These are phyloP conservation scores for Gonocerus acuteangulatus DNA, from an alignment of 2,888 invertebrate species.

Conservation along the genomic window DNA sequence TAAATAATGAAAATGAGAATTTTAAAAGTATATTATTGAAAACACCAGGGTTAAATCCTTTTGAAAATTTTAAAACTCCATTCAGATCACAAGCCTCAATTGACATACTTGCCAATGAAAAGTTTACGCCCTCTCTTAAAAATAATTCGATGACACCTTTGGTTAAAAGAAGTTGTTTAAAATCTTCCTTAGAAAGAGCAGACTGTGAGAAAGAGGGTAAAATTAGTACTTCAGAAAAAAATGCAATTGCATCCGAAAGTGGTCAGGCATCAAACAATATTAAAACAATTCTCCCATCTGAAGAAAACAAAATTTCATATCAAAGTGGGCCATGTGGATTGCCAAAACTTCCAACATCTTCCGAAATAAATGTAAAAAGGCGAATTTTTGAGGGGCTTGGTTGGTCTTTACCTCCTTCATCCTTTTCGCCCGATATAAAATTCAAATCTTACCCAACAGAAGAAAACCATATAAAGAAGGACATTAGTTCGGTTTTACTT, in stretches of 20 bases:
- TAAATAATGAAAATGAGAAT: slow-evolving; percentile 18
- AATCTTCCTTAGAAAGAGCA: too few species aligned
- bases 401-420: slow-evolving; percentile 14
- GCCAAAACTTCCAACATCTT: not conserved
- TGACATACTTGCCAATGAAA: not conserved
- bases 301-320: too few species aligned
- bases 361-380: slow-evolving; percentile 10
- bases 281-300: too few species aligned
- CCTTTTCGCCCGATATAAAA: not conserved
- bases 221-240: too few species aligned
- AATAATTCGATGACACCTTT: not conserved
- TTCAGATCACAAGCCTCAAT: slow-evolving; percentile 2
- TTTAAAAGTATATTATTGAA: not conserved
- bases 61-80: slow-evolving; percentile 6
- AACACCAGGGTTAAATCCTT: not conserved
- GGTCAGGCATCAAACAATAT: too few species aligned
- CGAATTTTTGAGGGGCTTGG: slow-evolving; percentile 23
- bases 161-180: not conserved
- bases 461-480: too few species aligned
- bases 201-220: too few species aligned
- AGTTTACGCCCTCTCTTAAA: slow-evolving; percentile 4
- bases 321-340: too few species aligned
- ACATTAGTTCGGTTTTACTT: not conserved
- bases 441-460: too few species aligned
- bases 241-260: too few species aligned